Evolutionary conservation across 2,888 invertebrate genomes (phyloP), one percentile per base, ranked within the genome.

Genomic region (Onthophagus sagittarius): DNA sequence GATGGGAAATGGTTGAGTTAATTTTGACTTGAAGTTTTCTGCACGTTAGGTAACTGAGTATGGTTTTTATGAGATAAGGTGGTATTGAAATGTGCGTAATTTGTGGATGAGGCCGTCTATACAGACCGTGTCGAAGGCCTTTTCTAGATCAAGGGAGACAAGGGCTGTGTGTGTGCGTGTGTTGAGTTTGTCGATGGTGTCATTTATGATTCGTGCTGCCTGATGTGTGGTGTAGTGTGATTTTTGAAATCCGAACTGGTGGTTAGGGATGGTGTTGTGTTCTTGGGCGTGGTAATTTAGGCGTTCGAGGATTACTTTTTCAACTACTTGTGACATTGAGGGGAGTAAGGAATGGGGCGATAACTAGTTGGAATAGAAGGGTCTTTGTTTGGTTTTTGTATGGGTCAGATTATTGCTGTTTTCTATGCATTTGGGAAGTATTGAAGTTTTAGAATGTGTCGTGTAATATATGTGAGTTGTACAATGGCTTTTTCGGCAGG

Each of bases 111-210:
- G 77, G 2, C 79, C 81, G 2, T 79, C 72, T 63, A 82, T 81
- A 81, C 82, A 83, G 2, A 84, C 81, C n/a, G 77, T 77, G 74
- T 83, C 80, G 73, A 84, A 83, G 0, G 82, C 82, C 73, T 80
- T 80, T 64, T 79, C 77, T 2, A 82, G 74, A 70, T 84, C 82
- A 0, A 84, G 73, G 9, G 82, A 74, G 0, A 81, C 74, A 14
- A 80, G 77, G 6, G 77, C 80, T 2, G 80, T 81, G n/a, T n/a
- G n/a, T n/a, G 5, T 74, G 73, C 71, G 31, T 77, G 76, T 71
- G 39, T 79, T 77, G 9, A 81, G 78, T 15, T 78, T 79, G 4
- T 76, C 67, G 1, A 76, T 72, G 13, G 79, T 77, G 15, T 76
- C 13, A 67, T 80, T 76, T 5, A 76, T 74, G 4, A 84, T 76